Base-by-base conservation (phyloP, 2,113 vertebrate genomes). In the Empidonax traillii region DNA sequence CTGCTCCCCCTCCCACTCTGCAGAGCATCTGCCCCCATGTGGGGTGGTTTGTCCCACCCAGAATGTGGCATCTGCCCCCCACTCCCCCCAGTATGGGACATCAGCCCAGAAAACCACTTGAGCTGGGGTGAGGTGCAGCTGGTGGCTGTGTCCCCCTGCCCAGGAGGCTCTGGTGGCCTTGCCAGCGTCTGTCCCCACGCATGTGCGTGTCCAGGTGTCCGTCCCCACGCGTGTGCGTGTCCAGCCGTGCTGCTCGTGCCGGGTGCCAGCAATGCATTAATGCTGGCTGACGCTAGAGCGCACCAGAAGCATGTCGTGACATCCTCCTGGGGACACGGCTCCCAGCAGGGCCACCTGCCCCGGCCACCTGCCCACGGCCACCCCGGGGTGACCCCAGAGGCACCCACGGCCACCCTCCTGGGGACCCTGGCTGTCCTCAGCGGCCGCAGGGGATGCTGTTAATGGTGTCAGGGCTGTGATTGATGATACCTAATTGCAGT, bases 241-340 rank as follows among this genome's bases (percentile, higher is more conserved):
- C 67, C 87, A 2, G 76, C 75, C 21, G 24, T 5, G 76, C 58
- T 1, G 82, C 79, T 5, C 7, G 3, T 3, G 35, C 9, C 63
- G 23, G 79, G 65, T 14, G 78, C 79, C 28, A 33, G 89, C 79
- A 5, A 4, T 94, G 95, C 76, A 91, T 78, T 87, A 91, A 75
- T 87, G 95, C 69, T 7, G 80, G 41, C 92, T 76, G 88, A 80
- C 96, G 93, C 96, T 94, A 97, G 96, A 95, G 97, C 68, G 97
- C 85, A 87, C 93, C 87, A 88, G 11, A 24, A n/a, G 72, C 83
- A 89, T 91, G 88, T 27, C 5, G 49, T 85, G 93, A 53, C 87
- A 65, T 43, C 61, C 81, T 78, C 74, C 62, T 3, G 59, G 83
- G 58, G 58, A 52, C 72, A 12, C 22, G 37, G 52, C 78, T 69